Conservation (phyloP, 2,888 invertebrate species). For the Brachyopa scutellaris region DNA sequence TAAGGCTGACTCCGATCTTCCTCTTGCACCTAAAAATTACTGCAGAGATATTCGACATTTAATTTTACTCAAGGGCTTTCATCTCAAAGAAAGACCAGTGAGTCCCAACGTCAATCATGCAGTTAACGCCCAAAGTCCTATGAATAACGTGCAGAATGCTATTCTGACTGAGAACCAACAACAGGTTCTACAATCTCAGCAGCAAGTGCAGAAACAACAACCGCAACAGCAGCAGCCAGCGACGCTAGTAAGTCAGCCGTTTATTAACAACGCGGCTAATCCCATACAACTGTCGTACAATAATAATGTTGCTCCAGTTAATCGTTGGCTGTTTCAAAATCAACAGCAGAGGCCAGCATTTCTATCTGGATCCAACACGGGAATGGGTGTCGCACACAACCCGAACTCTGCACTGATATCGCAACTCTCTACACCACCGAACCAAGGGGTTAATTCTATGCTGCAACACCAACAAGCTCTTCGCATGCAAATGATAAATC, state of each 20-base stretch:
- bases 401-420: slow-evolving; percentile 84
- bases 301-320: slow-evolving; percentile 75
- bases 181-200: slow-evolving; percentile 47
- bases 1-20: slow-evolving; percentile 93
- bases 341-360: slow-evolving; percentile 73
- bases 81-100: slow-evolving; percentile 87
- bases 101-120: slow-evolving; percentile 82
- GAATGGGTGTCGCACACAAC: slow-evolving; percentile 78
- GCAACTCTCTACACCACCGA: slow-evolving; percentile 85
- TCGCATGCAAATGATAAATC: slow-evolving; percentile 79
- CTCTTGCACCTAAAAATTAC: slow-evolving; percentile 93
- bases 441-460: slow-evolving; percentile 78
- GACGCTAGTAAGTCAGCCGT: slow-evolving; percentile 74
- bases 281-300: slow-evolving; percentile 78
- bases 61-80: slow-evolving; percentile 89
- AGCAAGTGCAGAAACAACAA: slow-evolving; percentile 40
- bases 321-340: slow-evolving; percentile 69
- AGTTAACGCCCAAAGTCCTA: slow-evolving; percentile 67
- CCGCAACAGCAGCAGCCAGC: slow-evolving; percentile 59
- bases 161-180: slow-evolving; percentile 67
- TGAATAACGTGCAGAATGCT: slow-evolving; percentile 66
- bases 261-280: slow-evolving; percentile 79
- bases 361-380: slow-evolving; percentile 37
- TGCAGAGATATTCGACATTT: slow-evolving; percentile 93
- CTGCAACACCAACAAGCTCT: slow-evolving; percentile 77